Evolutionary conservation across 2,888 invertebrate genomes (phyloP), one percentile per base, ranked within the genome.

Genomic region (Dasypolia templi): DNA sequence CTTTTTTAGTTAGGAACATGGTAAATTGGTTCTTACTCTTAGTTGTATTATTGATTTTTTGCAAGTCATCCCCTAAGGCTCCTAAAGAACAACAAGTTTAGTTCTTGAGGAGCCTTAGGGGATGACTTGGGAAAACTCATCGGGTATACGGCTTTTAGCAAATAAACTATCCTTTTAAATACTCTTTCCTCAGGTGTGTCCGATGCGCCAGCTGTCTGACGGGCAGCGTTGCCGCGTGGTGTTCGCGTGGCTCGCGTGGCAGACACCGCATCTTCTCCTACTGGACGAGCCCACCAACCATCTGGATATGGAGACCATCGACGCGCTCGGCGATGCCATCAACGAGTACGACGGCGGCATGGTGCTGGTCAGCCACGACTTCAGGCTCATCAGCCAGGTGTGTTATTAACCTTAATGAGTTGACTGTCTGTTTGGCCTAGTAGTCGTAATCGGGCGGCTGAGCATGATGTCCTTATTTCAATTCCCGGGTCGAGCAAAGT

Each of bases 291-390:
- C 99, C 81, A 99, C 99, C 74, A 99, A 99, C 97, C 99, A 99
- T 91, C 97, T 99, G 94, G 99, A 99, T 91, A 99, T 99, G 98
- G 99, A 99, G 96, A 99, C 99, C 0, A 99, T 99, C 85, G 99
- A 99, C 95, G 99, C 99, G 0, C 96, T 99, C 72, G 99, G 99
- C 1, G 99, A 99, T 87, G 99, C 99, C 42, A 98, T 99, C 89
- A 99, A 99, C 92, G 99, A 99, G 91, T 99, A 99, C 92, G 99
- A 99, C 86, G 99, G 99, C 61, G 99, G 99, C 85, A 98, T 99
- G 98, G 99, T 99, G 83, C 97, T 99, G 39, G 99, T 99, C 89
- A 99, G 99, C 96, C 99, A 99, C 98, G 99, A 99, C 97, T 99
- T 99, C 97, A 97, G 99, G 94, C 97, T 99, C 71, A 99, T 99